Percentiles rank a stretch among this genome's conserved stretches.
phyloP scores from a whole-genome alignment of 2,113 vertebrate species.

The Megaceryle maxima region DNA sequence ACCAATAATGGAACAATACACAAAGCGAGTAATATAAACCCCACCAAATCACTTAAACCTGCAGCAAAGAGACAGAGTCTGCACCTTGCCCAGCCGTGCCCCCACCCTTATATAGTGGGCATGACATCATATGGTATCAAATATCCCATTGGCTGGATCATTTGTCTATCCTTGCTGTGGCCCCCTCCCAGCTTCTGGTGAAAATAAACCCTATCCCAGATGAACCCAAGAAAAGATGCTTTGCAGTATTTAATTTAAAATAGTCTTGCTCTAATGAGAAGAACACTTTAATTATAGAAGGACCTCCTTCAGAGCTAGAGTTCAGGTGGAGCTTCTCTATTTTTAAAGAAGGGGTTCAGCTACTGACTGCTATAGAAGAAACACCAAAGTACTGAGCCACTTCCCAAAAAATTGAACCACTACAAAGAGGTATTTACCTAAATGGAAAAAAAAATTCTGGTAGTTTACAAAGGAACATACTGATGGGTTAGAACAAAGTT shows the following conservation, averaged over 20 bases:
- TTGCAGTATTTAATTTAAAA: background rate
- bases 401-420: background rate
- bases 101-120: background rate
- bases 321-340: background rate
- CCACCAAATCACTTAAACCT: background rate
- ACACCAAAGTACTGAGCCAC: background rate
- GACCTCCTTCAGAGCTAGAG: background rate
- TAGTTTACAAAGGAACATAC: background rate
- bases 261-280: background rate
- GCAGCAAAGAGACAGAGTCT: background rate
- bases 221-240: background rate
- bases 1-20: background rate
- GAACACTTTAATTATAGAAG: background rate
- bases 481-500: background rate
- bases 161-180: background rate
- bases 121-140: background rate
- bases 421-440: background rate
- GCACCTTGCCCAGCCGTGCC: background rate
- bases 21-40: background rate
- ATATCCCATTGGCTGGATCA: background rate
- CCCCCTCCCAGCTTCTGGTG: background rate
- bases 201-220: background rate
- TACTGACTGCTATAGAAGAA: background rate
- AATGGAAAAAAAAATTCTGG: background rate
- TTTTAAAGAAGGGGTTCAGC: background rate